These are phyloP conservation scores for Neomorphus geoffroyi DNA, from an alignment of 2,797 vertebrate species.

Conservation along the genomic window DNA sequence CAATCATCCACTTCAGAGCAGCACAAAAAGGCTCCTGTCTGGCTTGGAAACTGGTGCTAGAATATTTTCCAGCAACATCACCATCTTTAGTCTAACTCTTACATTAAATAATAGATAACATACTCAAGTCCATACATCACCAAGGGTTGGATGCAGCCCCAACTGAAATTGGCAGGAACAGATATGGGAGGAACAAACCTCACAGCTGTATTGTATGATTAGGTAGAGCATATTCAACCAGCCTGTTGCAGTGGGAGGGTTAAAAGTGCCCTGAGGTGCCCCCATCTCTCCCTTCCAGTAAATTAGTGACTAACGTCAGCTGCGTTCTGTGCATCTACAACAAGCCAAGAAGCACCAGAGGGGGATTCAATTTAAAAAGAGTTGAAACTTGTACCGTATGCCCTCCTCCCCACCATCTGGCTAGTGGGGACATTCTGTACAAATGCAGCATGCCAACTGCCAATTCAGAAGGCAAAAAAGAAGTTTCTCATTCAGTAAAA, in stretches of 20 bases:
- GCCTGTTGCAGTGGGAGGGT: not conserved
- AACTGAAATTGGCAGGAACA: not conserved
- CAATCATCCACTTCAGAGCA: not conserved
- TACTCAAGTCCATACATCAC: not conserved
- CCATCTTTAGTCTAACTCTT: not conserved
- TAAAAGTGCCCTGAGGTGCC: not conserved
- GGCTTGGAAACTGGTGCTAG: not conserved
- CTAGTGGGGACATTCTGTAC: conserved; percentile 23
- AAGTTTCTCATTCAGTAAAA: conserved; percentile 4
- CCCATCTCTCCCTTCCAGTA: not conserved
- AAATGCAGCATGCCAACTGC: not conserved
- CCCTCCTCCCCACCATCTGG: conserved; percentile 50
- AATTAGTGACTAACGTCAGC: not conserved
- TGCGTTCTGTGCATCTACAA: not conserved
- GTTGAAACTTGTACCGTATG: not conserved
- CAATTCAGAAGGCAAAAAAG: not conserved
- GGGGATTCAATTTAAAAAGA: conserved; percentile 8
- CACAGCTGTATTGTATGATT: not conserved
- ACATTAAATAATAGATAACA: not conserved
- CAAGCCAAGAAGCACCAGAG: conserved; percentile 25
- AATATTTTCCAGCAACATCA: not conserved
- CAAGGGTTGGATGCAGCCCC: not conserved
- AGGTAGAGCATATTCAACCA: not conserved
- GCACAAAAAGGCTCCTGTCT: not conserved
- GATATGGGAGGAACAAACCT: not conserved